phyloP scores from a whole-genome alignment of 2,113 vertebrate genomes.

The Stegastes partitus region DNA sequence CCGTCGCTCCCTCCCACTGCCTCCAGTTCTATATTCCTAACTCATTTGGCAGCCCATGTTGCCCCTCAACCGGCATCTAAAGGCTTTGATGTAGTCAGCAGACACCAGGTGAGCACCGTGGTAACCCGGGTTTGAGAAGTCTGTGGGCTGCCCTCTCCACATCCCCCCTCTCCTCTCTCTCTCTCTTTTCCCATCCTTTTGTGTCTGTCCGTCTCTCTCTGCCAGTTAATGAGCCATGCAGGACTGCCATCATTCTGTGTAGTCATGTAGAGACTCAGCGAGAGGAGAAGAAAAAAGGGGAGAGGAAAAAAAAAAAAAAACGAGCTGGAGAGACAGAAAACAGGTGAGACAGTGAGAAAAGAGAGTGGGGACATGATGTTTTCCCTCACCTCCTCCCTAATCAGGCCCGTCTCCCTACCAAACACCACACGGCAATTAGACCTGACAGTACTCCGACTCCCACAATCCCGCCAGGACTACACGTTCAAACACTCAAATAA shows the following conservation, averaged over 20 bases:
- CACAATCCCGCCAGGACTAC: constrained; percentile 74
- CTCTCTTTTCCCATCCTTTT: constrained; percentile 54
- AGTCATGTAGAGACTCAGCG: constrained; percentile 63
- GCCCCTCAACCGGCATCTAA: constrained; percentile 89
- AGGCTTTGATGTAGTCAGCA: constrained; percentile 92
- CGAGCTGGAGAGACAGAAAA: constrained; percentile 42
- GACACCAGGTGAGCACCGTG: constrained; percentile 88
- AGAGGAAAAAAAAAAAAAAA: not conserved
- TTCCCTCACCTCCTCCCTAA: constrained; percentile 93
- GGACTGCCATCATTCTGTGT: constrained; percentile 68
- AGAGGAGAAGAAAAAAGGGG: constrained; percentile 49
- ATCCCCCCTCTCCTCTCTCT: constrained; percentile 27
- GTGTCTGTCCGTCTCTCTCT: constrained; percentile 64
- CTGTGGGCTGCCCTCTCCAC: constrained; percentile 77
- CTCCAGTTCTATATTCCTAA: constrained; percentile 79
- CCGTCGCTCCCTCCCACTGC: constrained; percentile 79
- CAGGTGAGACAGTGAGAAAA: constrained; percentile 72
- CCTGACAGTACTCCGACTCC: constrained; percentile 91
- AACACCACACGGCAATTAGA: constrained; percentile 95
- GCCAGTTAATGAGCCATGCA: constrained; percentile 72
- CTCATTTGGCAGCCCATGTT: constrained; percentile 90
- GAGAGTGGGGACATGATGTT: constrained; percentile 87
- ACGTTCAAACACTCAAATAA: constrained; percentile 74
- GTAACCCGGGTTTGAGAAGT: constrained; percentile 90
- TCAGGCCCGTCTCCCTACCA: constrained; percentile 92